Base-by-base conservation (phyloP, 1,140 invertebrate genomes). In the Latrodectus geometricus region DNA sequence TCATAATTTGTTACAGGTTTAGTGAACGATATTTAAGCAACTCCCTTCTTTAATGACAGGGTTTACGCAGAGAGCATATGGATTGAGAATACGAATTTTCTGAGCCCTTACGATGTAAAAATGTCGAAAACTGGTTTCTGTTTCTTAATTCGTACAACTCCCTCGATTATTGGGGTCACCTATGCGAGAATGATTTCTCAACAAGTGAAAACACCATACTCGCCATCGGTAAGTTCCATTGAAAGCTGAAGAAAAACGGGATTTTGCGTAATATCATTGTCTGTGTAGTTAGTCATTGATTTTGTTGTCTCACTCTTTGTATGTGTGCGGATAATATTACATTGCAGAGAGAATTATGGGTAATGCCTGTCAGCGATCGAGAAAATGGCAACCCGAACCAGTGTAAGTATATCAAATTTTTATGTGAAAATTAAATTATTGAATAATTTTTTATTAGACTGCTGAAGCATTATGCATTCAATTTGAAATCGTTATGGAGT, bases 371-470 rank as follows among this genome's bases (percentile, higher is more conserved):
- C 85, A 80, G 77, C n/a, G 61, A 54, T 72, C 85, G 17, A 72
- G 85, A 68, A 87, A 87, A 87, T 87, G 85, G 85, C 76, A 87
- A 74, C 85, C 77, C 9, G 85, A 87, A 35, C 85, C 85, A 9
- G 85, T 87, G 85, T 87, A 73, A 87, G 85, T 87, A 23, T 48
- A 52, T 35, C 35, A 35, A 5, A 35, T 35, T 3, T 35, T 35
- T 35, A 35, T 35, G 5, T 35, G 35, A 35, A 35, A 35, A 3
- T 35, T 35, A 3, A 35, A 35, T 35, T 35, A 35, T 35, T 35
- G 35, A 35, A 35, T 35, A 35, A 35, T 35, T 35, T 35, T 5
- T n/a, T n/a, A 35, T 35, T 35, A 35, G 35, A 35, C 35, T 35
- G 35, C 35, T n/a, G n/a, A n/a, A n/a, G n/a, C n/a, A n/a, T n/a